phyloP scores from a whole-genome alignment of 2,797 vertebrate species.

The Heterohyrax brucei region DNA sequence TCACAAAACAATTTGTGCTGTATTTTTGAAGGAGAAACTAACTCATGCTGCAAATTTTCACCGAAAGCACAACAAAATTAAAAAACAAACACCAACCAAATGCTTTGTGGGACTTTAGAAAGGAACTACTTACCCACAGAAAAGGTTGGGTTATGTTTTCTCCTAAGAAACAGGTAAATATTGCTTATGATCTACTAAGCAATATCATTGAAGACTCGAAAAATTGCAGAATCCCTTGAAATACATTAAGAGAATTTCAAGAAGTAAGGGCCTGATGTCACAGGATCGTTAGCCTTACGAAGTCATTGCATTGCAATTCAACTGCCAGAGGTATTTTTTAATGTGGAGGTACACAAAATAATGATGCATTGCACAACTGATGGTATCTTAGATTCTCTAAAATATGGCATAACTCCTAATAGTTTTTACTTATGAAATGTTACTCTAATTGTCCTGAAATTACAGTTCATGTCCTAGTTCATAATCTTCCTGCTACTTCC shows the following conservation, averaged over 20 bases:
- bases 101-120: not conserved
- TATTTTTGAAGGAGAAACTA: too few species aligned
- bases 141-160: not conserved
- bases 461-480: not conserved
- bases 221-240: slow-evolving; percentile 64
- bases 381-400: not conserved
- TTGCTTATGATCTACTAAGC: slow-evolving; percentile 8
- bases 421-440: not conserved
- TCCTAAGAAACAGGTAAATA: slow-evolving; percentile 43
- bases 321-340: not conserved
- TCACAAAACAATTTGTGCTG: too few species aligned
- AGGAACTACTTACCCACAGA: not conserved
- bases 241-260: slow-evolving; percentile 48
- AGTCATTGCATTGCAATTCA: slow-evolving; percentile 24
- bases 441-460: not conserved
- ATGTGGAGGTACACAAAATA: not conserved
- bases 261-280: not conserved
- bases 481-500: not conserved
- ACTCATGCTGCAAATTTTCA: too few species aligned
- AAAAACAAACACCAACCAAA: not conserved
- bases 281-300: not conserved
- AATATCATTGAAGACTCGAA: slow-evolving; percentile 53
- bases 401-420: not conserved
- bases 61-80: too few species aligned
- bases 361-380: not conserved